Evolutionary conservation across 2,888 invertebrate genomes (phyloP), one percentile per base, ranked within the genome.

Genomic region (Cataglyphis albicans): DNA sequence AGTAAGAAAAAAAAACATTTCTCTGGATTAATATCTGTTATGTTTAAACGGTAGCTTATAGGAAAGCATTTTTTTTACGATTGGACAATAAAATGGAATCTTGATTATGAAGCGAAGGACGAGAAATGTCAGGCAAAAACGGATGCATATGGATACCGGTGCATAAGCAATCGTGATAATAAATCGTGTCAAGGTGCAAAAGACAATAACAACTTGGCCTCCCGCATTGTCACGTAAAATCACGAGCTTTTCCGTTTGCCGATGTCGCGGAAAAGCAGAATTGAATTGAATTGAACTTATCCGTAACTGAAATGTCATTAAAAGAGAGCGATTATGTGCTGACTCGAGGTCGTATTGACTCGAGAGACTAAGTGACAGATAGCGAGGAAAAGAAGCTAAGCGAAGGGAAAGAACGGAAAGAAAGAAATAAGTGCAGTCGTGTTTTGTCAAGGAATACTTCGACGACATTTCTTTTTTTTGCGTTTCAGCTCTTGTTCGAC

Each of bases 211-310:
- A 63, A 83, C 65, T 48, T 65, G 48, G 21, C 61, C 70, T 38
- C 65, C 52, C 63, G 70, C 64, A 73, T 82, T 81, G 84, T 83
- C 61, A n/a, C 61, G 29, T n/a, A 65, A 64, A 70, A 52, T 82
- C 82, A 41, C 65, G 67, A 38, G 59, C 68, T 68, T 75, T 63
- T 55, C 70, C 57, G 35, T 63, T 78, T 12, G 63, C 65, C 78
- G 76, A 57, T 78, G 48, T 75, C 68, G 81, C 44, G 78, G 82
- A 67, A 82, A 82, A 82, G 78, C 73, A 84, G 78, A 59, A 59
- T 75, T 81, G 84, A 89, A 89, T 89, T 89, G 81, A 89, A 86
- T 89, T 89, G 64, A 75, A 75, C 52, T 75, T 65, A 10, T 35
- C 70, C 75, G 67, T 82, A 89, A 83, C 81, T 82, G 82, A 82